Base-by-base conservation (phyloP, 2,113 vertebrate species). In the Prolemur simus region DNA sequence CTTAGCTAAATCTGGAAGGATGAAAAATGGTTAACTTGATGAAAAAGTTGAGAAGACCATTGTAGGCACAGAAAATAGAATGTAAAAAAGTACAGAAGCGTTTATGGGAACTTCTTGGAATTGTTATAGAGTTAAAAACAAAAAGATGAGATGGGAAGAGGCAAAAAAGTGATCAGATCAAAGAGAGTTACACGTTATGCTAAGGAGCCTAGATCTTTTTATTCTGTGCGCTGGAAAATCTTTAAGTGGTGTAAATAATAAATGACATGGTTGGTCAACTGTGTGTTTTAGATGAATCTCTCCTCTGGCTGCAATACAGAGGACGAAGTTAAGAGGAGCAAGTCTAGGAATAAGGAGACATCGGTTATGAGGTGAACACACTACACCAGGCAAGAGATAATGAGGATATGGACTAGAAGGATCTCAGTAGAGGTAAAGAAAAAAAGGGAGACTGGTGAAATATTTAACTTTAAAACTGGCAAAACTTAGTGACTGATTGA, bases 1-100 rank as follows among this genome's bases (percentile, higher is more conserved):
- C 25, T 86, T 88, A 80, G 37, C 71, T 96, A 92, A 95, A 69
- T 18, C 76, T 94, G 58, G 83, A 95, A 95, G 49, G 21, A 94
- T 84, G 69, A 88, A 77, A 94, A 90, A 73, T 37, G 68, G 73
- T 74, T 91, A 96, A 85, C 34, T 47, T 80, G 18, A 78, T 47
- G 11, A 81, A 94, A 94, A 23, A 93, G 27, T 39, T 84, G 45
- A 85, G 49, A 80, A 86, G 56, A 89, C 6, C 21, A 58, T 37
- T 82, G 8, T 21, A 63, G 6, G 13, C 32, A 69, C 42, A 96
- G 60, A 32, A 85, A 63, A 73, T 23, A 60, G 58, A 21, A 78
- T 47, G 14, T 32, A 20, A 83, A 47, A 95, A 58, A 77, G n/a
- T 45, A 91, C 7, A 83, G 7, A 52, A 64, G 10, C 82, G 17